phyloP scores from a whole-genome alignment of 2,113 vertebrate species.

The Sceloporus tristichus region DNA sequence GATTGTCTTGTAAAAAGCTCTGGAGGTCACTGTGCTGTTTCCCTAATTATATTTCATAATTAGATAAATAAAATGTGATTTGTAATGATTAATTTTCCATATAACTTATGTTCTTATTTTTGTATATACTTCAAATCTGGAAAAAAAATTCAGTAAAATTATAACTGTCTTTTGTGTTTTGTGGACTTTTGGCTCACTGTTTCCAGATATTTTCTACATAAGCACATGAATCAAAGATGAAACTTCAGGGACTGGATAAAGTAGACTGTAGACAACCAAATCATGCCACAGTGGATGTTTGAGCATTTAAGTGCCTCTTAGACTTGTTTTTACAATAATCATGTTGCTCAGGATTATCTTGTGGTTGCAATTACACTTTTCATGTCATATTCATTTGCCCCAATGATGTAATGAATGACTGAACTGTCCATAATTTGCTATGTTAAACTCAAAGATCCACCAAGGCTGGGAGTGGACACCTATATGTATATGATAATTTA shows the following conservation, averaged over 20 bases:
- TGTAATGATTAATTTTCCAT: not conserved
- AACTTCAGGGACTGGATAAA: not conserved
- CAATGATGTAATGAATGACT: not conserved
- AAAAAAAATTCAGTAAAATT: not conserved
- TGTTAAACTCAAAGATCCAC: not conserved
- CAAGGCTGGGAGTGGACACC: too few species aligned
- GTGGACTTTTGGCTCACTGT: not conserved
- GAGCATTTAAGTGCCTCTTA: not conserved
- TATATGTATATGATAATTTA: too few species aligned
- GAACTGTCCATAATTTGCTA: not conserved
- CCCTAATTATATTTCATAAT: not conserved
- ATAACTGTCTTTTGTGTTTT: not conserved
- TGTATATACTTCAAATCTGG: not conserved
- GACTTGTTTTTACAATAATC: not conserved
- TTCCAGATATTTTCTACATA: not conserved
- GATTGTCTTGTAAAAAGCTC: too few species aligned
- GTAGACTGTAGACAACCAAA: not conserved
- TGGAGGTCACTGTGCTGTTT: not conserved
- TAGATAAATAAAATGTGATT: too few species aligned
- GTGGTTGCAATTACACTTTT: constrained; percentile 5
- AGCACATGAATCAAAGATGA: not conserved
- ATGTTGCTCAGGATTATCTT: not conserved
- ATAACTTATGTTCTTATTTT: constrained; percentile 4
- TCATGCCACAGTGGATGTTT: not conserved
- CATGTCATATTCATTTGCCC: not conserved